A percentile compares a stretch with the other conserved stretches of the same genome.
phyloP scores from a whole-genome alignment of 2,888 invertebrate genomes.

The Calliopum simillimum region DNA sequence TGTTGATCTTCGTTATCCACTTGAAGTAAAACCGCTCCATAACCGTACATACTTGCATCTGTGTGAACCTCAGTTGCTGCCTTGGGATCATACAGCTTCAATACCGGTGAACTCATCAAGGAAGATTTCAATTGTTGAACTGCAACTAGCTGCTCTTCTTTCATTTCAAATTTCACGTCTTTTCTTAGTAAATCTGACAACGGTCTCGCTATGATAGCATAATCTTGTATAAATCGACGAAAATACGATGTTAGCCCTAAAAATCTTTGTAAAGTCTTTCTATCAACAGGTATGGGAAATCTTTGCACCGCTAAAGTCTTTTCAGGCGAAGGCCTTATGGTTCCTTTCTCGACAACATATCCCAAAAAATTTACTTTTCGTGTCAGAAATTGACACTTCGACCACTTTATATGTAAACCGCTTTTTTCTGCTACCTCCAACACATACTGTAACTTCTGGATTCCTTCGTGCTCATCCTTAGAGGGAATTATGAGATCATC shows the following conservation, averaged over 20 bases:
- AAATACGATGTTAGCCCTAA: constrained; percentile 12
- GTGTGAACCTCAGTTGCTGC: constrained; percentile 16
- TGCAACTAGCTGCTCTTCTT: constrained; percentile 9
- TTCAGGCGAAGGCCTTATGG: neutral
- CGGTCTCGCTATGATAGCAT: neutral
- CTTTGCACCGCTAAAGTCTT: constrained; percentile 1
- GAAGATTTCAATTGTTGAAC: constrained; percentile 7
- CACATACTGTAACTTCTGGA: too few species aligned
- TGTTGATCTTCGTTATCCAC: constrained; percentile 41
- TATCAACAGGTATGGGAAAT: neutral
- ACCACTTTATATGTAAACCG: constrained; percentile 31
- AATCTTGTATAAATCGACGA: constrained; percentile 7
- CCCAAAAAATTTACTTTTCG: constrained; percentile 18
- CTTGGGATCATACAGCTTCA: constrained; percentile 23
- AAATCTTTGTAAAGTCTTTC: constrained; percentile 1
- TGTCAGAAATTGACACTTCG: constrained; percentile 24
- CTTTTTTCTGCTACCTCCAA: constrained; percentile 6
- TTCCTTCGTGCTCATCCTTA: too few species aligned
- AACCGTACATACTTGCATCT: constrained; percentile 35
- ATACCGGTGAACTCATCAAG: neutral
- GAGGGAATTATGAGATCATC: too few species aligned
- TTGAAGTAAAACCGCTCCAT: constrained; percentile 47
- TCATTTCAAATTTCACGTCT: constrained; percentile 14
- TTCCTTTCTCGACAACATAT: constrained; percentile 5
- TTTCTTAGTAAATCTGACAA: constrained; percentile 17